These are phyloP conservation scores for Rugalucina vietnamica DNA, from an alignment of 2,888 invertebrate genomes.

Conservation along the genomic window DNA sequence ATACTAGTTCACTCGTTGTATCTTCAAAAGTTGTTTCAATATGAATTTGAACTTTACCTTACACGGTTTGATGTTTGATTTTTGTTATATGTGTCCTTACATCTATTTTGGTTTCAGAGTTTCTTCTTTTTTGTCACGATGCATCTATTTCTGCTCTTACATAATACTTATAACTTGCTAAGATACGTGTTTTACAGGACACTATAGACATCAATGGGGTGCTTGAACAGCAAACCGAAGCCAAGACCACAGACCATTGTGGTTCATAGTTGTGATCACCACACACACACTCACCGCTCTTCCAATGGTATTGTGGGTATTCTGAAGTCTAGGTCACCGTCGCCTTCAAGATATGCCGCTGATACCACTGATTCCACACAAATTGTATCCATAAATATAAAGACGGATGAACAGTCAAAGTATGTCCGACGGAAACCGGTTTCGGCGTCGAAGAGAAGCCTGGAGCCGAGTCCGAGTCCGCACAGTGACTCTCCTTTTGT, in stretches of 20 bases:
- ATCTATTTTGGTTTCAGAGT: no score
- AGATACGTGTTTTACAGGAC: not conserved
- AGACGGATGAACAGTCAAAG: not conserved
- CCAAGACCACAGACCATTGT: not conserved
- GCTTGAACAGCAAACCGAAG: not conserved
- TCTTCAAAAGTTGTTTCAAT: no score
- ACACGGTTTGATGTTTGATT: no score
- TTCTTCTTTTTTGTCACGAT: no score
- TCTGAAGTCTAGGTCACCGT: not conserved
- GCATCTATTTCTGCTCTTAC: no score
- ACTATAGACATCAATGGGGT: not conserved
- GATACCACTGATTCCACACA: not conserved
- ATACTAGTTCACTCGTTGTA: no score
- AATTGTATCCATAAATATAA: not conserved
- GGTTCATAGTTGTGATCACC: not conserved
- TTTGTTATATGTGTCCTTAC: no score
- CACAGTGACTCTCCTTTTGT: slow-evolving; percentile 12
- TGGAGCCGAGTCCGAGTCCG: not conserved
- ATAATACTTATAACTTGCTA: no score
- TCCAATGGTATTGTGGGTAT: not conserved
- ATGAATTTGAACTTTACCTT: no score
- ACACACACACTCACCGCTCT: not conserved
- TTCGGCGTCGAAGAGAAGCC: not conserved
- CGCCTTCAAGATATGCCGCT: not conserved
- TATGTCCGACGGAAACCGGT: not conserved